A percentile compares a stretch with the other conserved stretches of the same genome.
Conservation (phyloP, 2,797 vertebrate genomes). For the Avahi laniger region DNA sequence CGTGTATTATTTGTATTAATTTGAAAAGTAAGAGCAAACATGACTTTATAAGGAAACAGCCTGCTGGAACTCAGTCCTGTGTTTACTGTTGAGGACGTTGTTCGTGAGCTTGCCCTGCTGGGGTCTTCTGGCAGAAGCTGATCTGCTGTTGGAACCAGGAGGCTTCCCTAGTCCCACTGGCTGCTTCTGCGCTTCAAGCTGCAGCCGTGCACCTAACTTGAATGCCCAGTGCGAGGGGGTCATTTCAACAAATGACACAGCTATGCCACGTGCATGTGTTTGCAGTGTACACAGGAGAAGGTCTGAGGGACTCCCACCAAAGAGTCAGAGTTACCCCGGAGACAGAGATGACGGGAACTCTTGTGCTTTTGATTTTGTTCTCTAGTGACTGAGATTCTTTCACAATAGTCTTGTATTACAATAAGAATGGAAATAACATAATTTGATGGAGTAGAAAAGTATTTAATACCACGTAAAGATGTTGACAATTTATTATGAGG, state of each 20-base stretch:
- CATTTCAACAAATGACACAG: not conserved
- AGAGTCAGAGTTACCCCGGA: not conserved
- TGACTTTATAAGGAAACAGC: not conserved
- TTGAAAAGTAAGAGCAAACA: slow-evolving; percentile 4
- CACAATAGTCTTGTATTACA: not conserved
- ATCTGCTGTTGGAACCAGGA: not conserved
- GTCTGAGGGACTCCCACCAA: not conserved
- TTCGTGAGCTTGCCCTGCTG: not conserved
- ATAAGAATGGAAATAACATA: not conserved
- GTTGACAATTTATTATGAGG: not conserved
- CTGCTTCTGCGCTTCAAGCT: not conserved
- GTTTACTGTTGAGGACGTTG: not conserved
- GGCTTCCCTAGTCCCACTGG: not conserved
- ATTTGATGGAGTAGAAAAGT: not conserved
- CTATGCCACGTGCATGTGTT: fast-evolving
- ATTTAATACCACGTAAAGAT: not conserved
- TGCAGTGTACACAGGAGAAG: fast-evolving
- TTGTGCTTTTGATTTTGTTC: not conserved
- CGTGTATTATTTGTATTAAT: not conserved
- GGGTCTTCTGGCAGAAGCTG: not conserved
- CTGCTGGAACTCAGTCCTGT: fast-evolving
- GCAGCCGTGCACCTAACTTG: not conserved
- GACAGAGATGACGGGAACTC: not conserved
- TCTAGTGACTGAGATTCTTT: not conserved
- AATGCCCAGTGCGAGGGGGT: not conserved